A percentile compares a stretch with the other conserved stretches of the same genome.
These are phyloP conservation scores for Eurois occulta DNA, from an alignment of 2,888 invertebrate genomes.

Conservation along the genomic window DNA sequence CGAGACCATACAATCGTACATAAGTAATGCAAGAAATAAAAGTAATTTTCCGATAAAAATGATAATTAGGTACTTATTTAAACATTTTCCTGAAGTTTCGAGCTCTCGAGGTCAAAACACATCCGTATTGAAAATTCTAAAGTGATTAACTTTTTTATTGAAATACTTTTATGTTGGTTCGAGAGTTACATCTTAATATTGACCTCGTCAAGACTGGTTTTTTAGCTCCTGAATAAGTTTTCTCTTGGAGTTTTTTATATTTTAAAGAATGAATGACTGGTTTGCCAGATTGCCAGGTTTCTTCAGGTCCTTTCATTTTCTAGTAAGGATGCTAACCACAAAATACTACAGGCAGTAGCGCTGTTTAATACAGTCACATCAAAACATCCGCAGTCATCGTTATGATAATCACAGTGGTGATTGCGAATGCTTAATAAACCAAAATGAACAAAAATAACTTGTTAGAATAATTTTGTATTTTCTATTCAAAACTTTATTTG, in stretches of 20 bases:
- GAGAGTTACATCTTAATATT: conserved; percentile 5
- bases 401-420: neutral
- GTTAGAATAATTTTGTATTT: neutral
- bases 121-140: neutral
- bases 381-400: neutral
- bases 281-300: neutral
- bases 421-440: neutral
- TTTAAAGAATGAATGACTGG: neutral
- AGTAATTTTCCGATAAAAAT: neutral
- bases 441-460: neutral
- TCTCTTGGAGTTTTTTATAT: neutral
- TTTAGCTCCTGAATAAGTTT: neutral
- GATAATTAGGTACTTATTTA: neutral
- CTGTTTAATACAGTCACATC: neutral
- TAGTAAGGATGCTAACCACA: neutral
- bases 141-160: conserved; percentile 2
- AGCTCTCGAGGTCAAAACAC: neutral
- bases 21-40: neutral
- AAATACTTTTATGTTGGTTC: conserved; percentile 12
- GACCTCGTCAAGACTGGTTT: neutral
- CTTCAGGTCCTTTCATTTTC: neutral
- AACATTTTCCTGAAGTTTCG: neutral
- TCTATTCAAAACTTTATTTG: neutral
- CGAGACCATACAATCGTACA: neutral
- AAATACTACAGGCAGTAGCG: neutral